phyloP scores from a whole-genome alignment of 2,113 vertebrate genomes.

The Neodon shergylaensis region DNA sequence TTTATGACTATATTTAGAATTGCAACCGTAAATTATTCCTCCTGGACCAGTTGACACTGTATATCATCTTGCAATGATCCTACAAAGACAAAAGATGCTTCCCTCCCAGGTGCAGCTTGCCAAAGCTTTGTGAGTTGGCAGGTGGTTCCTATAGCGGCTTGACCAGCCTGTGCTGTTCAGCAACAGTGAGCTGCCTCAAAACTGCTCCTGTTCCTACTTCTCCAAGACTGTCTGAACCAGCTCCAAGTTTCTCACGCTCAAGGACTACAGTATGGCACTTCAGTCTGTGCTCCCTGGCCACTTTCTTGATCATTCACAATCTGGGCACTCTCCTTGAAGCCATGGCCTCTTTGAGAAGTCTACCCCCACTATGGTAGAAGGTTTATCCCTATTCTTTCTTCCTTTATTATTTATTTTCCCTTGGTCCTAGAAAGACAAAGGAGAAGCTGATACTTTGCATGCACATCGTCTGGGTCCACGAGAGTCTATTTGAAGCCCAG shows the following conservation, averaged over 20 bases:
- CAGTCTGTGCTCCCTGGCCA: not conserved
- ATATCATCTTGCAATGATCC: not conserved
- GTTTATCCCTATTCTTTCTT: not conserved
- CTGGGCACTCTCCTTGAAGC: not conserved
- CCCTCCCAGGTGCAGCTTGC: not conserved
- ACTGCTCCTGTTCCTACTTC: too few species aligned
- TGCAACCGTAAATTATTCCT: not conserved
- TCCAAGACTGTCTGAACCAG: not conserved
- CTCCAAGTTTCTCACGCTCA: not conserved
- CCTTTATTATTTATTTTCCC: not conserved
- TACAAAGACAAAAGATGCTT: not conserved
- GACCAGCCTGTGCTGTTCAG: not conserved
- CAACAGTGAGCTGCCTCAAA: too few species aligned
- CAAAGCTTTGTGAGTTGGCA: not conserved
- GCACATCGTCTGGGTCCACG: not conserved
- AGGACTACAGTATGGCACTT: not conserved
- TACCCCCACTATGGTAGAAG: not conserved
- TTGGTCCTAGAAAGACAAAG: not conserved
- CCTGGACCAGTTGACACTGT: not conserved
- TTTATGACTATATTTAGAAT: slow-evolving; percentile 24
- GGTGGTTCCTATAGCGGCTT: not conserved
- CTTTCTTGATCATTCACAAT: not conserved
- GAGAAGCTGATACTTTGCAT: not conserved
- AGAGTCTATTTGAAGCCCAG: not conserved
- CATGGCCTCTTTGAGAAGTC: not conserved